Evolutionary conservation across 1,140 invertebrate species (phyloP), one percentile per base, ranked within the genome.

Genomic region (Homarus americanus): DNA sequence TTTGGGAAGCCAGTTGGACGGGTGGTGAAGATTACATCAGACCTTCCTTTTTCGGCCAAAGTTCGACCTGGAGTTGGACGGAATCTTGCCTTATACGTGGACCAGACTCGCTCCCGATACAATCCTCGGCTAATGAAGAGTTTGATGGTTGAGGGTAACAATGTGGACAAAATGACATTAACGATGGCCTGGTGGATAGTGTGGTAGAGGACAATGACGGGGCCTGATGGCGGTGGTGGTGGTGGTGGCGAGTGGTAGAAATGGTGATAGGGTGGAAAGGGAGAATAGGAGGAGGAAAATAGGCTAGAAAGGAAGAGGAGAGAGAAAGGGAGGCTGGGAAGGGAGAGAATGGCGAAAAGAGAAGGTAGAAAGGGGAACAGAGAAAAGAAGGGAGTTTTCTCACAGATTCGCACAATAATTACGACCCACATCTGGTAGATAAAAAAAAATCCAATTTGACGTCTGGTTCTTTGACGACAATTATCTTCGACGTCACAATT

Each of bases 61-160:
- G 34, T 36, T 36, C 12, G 28, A 36, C 73, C 73, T 10, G 34
- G 15, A 38, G 36, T 17, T 38, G 73, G 73, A 12, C 28, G n/a
- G 73, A 24, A 75, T 34, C 34, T 24, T 4, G 32, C 73, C 73
- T 36, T 75, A 75, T 75, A 75, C 15, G 73, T 34, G 28, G 4
- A 34, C 15, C 34, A 34, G 73, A 17, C 73, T 34, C 73, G 73
- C 73, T 75, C 73, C 73, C 73, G 73, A 75, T 75, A 75, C 73
- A 75, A 75, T 75, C 73, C 73, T 17, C 34, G 34, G 73, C 73
- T 75, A 75, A 75, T 75, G 73, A 75, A 75, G 73, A 75, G 73
- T 75, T 38, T 34, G 20, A 38, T 17, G n/a, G 73, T n/a, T 24
- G 24, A 38, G 41, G 34, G 73, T 17, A 15, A 75, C 73, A 75